These are phyloP conservation scores for Drosophila mimetica DNA, from an alignment of 2,888 invertebrate genomes.

Conservation along the genomic window DNA sequence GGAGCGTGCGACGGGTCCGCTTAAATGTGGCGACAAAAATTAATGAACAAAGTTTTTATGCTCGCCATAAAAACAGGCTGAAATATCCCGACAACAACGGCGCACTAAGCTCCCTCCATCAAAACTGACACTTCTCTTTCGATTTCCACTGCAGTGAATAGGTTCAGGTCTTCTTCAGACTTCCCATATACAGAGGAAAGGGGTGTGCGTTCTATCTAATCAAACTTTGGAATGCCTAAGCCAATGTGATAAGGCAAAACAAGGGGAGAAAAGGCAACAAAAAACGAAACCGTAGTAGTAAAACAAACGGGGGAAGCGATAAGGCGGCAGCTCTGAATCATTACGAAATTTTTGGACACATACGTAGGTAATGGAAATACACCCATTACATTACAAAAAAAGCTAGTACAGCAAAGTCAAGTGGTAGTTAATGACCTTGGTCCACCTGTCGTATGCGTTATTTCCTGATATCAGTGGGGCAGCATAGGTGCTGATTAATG, in stretches of 20 bases:
- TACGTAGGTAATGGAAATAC: too few species aligned
- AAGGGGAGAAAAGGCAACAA: constrained; percentile 24
- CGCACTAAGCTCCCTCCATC: constrained; percentile 3
- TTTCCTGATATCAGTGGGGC: constrained; percentile 28
- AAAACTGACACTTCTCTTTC: background rate
- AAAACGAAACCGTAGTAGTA: constrained; percentile 16
- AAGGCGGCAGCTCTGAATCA: constrained; percentile 70
- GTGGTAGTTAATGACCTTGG: constrained; percentile 77
- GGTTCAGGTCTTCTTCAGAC: background rate
- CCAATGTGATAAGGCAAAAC: constrained; percentile 22
- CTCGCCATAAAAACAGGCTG: constrained; percentile 29
- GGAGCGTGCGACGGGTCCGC: constrained; percentile 34
- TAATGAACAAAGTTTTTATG: constrained; percentile 81
- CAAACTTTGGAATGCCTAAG: constrained; percentile 70
- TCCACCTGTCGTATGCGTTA: constrained; percentile 75
- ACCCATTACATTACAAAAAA: too few species aligned
- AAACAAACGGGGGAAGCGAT: constrained; percentile 12
- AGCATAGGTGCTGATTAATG: constrained; percentile 24
- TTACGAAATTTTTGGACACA: constrained; percentile 56
- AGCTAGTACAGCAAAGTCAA: constrained; percentile 52
- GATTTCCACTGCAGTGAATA: constrained; percentile 3
- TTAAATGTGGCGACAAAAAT: constrained; percentile 72
- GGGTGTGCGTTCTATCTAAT: constrained; percentile 54
- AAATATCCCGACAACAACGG: constrained; percentile 16
- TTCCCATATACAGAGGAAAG: constrained; percentile 25